Base-by-base conservation (phyloP, 2,113 vertebrate genomes). In the Rissa tridactyla region DNA sequence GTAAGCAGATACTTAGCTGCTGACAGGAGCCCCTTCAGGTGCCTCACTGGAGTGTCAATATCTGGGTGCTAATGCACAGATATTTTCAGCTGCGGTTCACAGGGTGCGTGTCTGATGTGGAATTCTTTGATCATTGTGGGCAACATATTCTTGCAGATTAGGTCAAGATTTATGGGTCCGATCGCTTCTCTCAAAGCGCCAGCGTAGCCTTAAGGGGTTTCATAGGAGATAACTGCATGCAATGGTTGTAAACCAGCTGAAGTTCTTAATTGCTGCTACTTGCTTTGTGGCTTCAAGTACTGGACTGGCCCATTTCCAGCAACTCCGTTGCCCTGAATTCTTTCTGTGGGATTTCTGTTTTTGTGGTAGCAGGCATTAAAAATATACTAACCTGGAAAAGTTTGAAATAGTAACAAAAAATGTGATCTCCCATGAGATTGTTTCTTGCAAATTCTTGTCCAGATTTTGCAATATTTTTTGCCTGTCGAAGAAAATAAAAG, bases 381-480 rank as follows among this genome's bases (percentile, higher is more conserved):
- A 92, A 96, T 77, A 92, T 44, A 97, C 98, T 98, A 97, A 99
- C 99, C 99, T 99, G 98, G 93, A 99, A 99, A 88, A 99, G 99
- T 96, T 98, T 99, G 98, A 98, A 99, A 97, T 99, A 99, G 92
- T 99, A 99, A 93, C 99, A 99, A 96, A 99, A 99, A 97, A 99
- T 98, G 42, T 97, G 97, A 96, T 99, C 98, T 20, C 99, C 99
- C 99, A 99, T 99, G 52, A 99, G 99, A 77, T 98, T 97, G 84
- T 97, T 98, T 87, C 99, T 98, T 91, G 99, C 99, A 98, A 99
- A 99, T 97, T 99, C 98, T 92, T 99, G 99, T 69, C 99, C 99
- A 15, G 98, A 94, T 95, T 98, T 98, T 76, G 99, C 99, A 95
- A 99, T 99, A 92, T 97, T 99, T 97, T 98, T 98, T 60, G 98